These are phyloP conservation scores for Lordiphosa stackelbergi DNA, from an alignment of 1,140 invertebrate genomes.

Conservation along the genomic window DNA sequence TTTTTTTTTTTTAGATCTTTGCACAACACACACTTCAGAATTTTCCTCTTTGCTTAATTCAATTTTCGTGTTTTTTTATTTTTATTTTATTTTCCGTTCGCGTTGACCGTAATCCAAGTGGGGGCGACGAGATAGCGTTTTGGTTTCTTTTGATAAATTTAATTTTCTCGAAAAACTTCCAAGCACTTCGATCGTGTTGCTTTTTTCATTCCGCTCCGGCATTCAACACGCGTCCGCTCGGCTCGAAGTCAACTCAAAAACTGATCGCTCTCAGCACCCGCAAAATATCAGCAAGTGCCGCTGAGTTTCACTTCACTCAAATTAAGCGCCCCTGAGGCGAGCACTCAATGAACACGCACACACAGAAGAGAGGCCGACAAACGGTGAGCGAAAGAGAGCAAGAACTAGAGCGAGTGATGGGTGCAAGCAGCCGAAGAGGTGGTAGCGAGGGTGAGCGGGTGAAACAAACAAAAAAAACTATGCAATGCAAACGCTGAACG, in stretches of 20 bases:
- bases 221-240: constrained; percentile 55
- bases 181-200: constrained; percentile 28
- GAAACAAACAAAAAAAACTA: constrained; percentile 60
- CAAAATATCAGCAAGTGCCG: constrained; percentile 47
- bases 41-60: too few species aligned
- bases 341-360: constrained; percentile 71
- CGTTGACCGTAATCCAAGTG: constrained; percentile 74
- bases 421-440: constrained; percentile 8
- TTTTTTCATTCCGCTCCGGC: constrained; percentile 30
- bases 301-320: too few species aligned
- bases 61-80: constrained; percentile 16
- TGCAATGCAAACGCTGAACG: constrained; percentile 55
- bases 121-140: constrained; percentile 51
- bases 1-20: constrained; percentile 20
- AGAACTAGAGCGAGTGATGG: constrained; percentile 31
- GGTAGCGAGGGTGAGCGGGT: constrained; percentile 31
- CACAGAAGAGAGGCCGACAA: constrained; percentile 22
- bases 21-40: constrained; percentile 46
- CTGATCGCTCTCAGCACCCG: constrained; percentile 52
- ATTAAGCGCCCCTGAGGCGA: constrained; percentile 18
- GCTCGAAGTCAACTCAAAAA: constrained; percentile 69
- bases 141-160: constrained; percentile 22
- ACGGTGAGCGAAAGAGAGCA: constrained; percentile 7
- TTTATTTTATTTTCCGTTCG: constrained; percentile 43
- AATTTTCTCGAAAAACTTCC: constrained; percentile 39